Evolutionary conservation across 2,797 vertebrate genomes (phyloP), one percentile per base, ranked within the genome.

Genomic region (Rhincodon typus): DNA sequence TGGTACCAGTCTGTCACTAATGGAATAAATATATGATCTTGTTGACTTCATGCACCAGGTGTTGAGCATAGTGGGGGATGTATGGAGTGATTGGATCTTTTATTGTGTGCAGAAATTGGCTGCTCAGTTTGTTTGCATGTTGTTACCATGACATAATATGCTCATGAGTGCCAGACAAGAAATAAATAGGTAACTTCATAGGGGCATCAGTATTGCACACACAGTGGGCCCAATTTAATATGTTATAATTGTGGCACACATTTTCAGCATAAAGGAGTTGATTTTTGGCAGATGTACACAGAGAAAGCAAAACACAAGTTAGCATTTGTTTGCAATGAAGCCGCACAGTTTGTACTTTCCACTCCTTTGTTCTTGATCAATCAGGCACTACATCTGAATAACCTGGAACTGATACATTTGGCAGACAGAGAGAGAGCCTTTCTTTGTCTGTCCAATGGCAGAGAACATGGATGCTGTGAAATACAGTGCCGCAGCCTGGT

Each of bases 131-230:
- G 42, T 95, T 94, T 94, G 38, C 38, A 27, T 95, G 94, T 95
- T 95, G 46, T 95, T 95, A 74, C 94, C 94, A 95, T 95, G 94
- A 95, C 94, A 95, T 77, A 74, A 95, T 74, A 77, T 95, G 70
- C 94, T 53, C 21, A 42, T n/a, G 12, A 62, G 34, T 91, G 46
- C 69, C 93, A 94, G 93, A 94, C 93, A 94, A 72, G 67, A 94
- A 94, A 72, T 50, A 95, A 95, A 93, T 69, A 42, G 90, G 34
- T 69, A 38, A n/a, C 62, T 77, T 72, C 94, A 95, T 34, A 53
- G 94, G 46, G 42, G 27, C 94, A 30, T 74, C 94, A 53, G 70
- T 25, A 27, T 21, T 67, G 66, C n/a, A 69, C 34, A 69, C 34
- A 69, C 66, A 21, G 27, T 95, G 94, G 94, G 69, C 94, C 72